Evolutionary conservation across 1,140 invertebrate genomes (phyloP).

Genomic region (Battus philenor): DNA sequence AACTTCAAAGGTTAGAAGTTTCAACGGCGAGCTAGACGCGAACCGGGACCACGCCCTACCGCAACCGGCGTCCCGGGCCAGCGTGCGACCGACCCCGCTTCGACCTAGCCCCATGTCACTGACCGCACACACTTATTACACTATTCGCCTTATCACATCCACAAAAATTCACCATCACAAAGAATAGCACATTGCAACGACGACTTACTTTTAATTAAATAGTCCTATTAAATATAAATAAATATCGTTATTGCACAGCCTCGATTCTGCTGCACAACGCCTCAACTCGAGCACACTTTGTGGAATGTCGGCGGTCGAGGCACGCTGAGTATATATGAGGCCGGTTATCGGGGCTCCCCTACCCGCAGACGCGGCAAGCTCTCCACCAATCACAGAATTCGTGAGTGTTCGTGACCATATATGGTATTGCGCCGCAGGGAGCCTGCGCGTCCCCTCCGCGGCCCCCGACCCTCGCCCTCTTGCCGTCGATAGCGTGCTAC

Average conservation of each 20-base stretch:
- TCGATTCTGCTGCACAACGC: slow-evolving; percentile 66
- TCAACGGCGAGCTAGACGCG: no score
- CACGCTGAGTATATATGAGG: slow-evolving; percentile 65
- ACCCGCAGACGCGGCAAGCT: slow-evolving; percentile 47
- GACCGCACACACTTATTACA: slow-evolving; percentile 58
- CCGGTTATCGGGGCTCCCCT: slow-evolving; percentile 65
- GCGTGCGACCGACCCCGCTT: slow-evolving; percentile 33
- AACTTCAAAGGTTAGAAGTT: no score
- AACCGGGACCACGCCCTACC: slow-evolving; percentile 65
- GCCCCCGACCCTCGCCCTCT: slow-evolving; percentile 26
- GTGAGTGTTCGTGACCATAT: slow-evolving; percentile 73
- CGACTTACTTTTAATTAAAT: slow-evolving; percentile 73
- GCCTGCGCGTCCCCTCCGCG: slow-evolving; percentile 58
- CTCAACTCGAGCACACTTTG: slow-evolving; percentile 65
- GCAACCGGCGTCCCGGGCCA: slow-evolving; percentile 62
- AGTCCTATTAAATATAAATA: slow-evolving; percentile 73
- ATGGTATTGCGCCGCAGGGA: slow-evolving; percentile 71
- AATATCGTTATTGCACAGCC: slow-evolving; percentile 71
- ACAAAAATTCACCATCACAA: slow-evolving; percentile 35
- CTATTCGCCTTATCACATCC: slow-evolving; percentile 37
- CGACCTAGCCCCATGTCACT: slow-evolving; percentile 51
- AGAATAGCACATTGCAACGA: slow-evolving; percentile 30
- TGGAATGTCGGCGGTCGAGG: slow-evolving; percentile 65
- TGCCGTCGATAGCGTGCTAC: slow-evolving; percentile 50
- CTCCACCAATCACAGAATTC: slow-evolving; percentile 62